Percentiles rank a stretch among this genome's conserved stretches.
These are phyloP conservation scores for Heliconius ismenius DNA, from an alignment of 2,888 invertebrate species.

Conservation along the genomic window DNA sequence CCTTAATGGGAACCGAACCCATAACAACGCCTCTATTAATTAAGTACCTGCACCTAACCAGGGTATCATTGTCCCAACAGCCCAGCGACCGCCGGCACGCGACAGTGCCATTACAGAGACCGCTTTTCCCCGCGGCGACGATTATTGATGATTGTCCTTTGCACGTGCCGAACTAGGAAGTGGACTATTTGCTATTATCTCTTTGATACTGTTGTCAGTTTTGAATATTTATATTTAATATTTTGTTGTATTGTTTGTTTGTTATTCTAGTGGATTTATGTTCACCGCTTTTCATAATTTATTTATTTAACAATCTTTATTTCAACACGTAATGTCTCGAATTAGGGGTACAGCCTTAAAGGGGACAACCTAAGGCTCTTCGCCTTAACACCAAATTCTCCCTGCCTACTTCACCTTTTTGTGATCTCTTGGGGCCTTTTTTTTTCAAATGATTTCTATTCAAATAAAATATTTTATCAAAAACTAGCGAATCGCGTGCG, in stretches of 20 bases:
- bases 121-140: conserved; percentile 23
- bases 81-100: conserved; percentile 52
- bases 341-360: no score
- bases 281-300: no score
- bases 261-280: background rate
- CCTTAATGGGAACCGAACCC: background rate
- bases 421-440: no score
- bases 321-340: no score
- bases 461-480: no score
- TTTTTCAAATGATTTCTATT: no score
- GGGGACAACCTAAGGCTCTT: no score
- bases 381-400: no score
- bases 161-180: conserved; percentile 30
- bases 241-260: background rate
- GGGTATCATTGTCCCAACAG: conserved; percentile 59
- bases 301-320: no score
- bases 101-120: conserved; percentile 20
- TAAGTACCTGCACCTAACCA: conserved; percentile 44
- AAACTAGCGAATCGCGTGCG: no score
- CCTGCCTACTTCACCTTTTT: no score
- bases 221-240: background rate
- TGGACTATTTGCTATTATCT: background rate
- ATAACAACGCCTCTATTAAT: no score
- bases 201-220: background rate
- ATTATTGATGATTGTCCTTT: conserved; percentile 28